phyloP scores from a whole-genome alignment of 2,797 vertebrate species.

The Peromyscus nudipes region DNA sequence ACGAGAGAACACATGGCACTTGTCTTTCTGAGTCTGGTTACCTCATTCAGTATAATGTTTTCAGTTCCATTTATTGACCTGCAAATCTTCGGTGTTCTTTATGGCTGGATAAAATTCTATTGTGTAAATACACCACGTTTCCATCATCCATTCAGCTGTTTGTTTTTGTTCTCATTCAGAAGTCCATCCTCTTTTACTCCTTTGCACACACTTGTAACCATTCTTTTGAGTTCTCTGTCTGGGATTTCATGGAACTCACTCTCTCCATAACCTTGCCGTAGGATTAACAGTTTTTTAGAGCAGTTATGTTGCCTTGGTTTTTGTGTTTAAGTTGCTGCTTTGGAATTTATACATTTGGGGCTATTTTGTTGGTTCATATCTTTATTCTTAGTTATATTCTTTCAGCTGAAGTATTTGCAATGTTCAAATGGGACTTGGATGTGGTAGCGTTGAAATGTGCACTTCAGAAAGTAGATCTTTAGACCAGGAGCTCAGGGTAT shows the following conservation, averaged over 20 bases:
- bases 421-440: not conserved
- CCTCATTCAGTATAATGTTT: no score
- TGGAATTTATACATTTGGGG: not conserved
- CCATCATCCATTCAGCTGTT: not conserved
- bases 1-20: no score
- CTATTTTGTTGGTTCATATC: not conserved
- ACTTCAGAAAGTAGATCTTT: not conserved
- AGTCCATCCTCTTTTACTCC: not conserved
- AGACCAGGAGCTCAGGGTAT: not conserved
- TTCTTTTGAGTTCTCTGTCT: not conserved
- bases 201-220: not conserved
- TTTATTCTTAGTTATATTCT: not conserved
- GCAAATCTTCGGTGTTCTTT: no score
- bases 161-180: not conserved
- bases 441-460: not conserved
- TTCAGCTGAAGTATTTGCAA: not conserved
- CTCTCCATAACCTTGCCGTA: not conserved
- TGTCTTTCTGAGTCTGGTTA: no score
- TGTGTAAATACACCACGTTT: not conserved
- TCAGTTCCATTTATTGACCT: no score
- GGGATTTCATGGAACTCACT: not conserved
- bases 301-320: not conserved
- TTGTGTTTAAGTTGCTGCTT: not conserved
- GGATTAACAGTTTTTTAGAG: not conserved
- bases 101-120: no score